phyloP scores from a whole-genome alignment of 92 coral and sea anemone genomes.

The Parazoanthus atlanticus region DNA sequence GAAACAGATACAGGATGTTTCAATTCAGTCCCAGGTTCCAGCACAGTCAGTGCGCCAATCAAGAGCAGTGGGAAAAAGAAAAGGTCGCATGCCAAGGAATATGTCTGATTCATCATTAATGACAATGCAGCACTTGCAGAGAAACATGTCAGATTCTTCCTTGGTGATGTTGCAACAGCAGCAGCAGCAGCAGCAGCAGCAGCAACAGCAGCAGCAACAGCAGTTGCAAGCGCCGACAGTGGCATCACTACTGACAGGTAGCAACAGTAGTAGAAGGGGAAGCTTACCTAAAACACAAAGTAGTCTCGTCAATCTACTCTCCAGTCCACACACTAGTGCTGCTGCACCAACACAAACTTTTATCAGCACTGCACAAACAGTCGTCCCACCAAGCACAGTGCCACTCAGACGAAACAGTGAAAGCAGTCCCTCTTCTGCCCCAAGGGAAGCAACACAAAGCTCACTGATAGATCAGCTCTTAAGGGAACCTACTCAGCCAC shows the following conservation, averaged over 20 bases:
- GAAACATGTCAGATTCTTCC: constrained; percentile 68
- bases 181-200: constrained; percentile 47
- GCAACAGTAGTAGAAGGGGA: constrained; percentile 23
- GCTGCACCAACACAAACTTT: not conserved
- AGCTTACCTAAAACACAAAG: constrained; percentile 10
- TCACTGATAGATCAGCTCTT: constrained; percentile 24
- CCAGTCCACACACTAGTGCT: not conserved
- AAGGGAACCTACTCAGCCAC: not conserved
- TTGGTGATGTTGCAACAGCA: constrained; percentile 32
- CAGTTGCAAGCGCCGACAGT: constrained; percentile 48
- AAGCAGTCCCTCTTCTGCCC: not conserved
- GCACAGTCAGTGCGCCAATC: constrained; percentile 41
- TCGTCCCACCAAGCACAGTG: not conserved
- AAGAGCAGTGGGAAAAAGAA: constrained; percentile 50
- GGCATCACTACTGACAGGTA: constrained; percentile 49
- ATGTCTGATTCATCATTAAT: constrained; percentile 94
- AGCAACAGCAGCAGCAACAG: constrained; percentile 38
- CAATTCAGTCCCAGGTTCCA: constrained; percentile 53
- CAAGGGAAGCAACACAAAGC: not conserved
- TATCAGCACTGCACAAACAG: constrained; percentile 17
- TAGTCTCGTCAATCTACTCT: constrained; percentile 1
- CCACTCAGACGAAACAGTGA: not conserved
- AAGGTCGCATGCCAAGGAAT: constrained; percentile 82
- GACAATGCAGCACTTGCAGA: constrained; percentile 68
- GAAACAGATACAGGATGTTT: constrained; percentile 43